Base-by-base conservation (phyloP, 1,140 invertebrate genomes). In the Drosophila nannoptera region DNA sequence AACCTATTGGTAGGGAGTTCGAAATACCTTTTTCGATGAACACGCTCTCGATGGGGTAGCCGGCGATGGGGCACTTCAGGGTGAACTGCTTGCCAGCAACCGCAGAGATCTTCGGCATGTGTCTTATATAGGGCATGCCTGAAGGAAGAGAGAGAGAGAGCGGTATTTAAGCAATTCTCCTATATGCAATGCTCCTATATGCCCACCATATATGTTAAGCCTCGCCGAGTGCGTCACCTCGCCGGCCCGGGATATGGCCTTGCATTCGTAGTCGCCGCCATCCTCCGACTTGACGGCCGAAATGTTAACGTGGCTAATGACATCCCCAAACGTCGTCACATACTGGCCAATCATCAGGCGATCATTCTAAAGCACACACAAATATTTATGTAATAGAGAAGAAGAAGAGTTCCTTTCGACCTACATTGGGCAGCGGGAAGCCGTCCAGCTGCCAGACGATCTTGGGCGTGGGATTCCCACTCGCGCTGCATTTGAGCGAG, bases 401-500 rank as follows among this genome's bases (percentile, higher is more conserved):
- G 22, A 22, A 22, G 22, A 22, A 22, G 22, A 22, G 22, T 22
- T 22, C 22, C 3, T 22, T 22, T 22, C 22, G 22, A 22, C 22
- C 22, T 59, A 88, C 83, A 69, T 87, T 88, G 8, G 75, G 84
- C 31, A 96, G 86, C 4, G 92, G 91, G 78, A 94, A 94, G 11
- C 94, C 95, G 87, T 96, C 95, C 54, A 96, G 90, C 5, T 92
- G 91, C 95, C 95, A 97, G 2, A 92, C 91, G 59, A 96, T 93
- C 75, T 93, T 92, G 0, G 96, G 96, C 16, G 96, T 96, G 2
- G 95, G 96, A 88, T 95, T 96, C 4, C 96, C 96, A 22, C 94
- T 92, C 2, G 74, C 77, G 16, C 93, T 94, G 87, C 96, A 97
- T 88, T 96, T 95, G 35, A 97, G 89, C 12, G 95, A 96, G 14